Evolutionary conservation across 2,797 vertebrate species (phyloP).

Genomic region (Danionella dracula): DNA sequence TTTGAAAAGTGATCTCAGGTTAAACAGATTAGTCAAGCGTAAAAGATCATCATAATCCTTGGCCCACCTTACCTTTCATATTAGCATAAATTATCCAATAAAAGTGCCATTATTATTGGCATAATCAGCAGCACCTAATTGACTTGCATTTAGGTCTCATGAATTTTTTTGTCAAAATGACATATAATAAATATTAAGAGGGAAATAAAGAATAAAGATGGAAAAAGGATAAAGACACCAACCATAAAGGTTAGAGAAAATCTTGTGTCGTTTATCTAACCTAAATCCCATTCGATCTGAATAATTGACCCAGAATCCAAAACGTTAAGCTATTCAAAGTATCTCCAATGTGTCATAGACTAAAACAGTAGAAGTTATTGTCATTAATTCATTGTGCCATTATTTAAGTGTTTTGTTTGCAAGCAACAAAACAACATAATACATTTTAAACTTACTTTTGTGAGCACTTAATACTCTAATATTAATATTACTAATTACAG

Average conservation of each 20-base stretch:
- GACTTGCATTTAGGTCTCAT: conserved; percentile 43
- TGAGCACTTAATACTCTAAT: too few species aligned
- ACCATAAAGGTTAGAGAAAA: background rate
- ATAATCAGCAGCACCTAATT: conserved; percentile 42
- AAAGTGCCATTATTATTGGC: conserved; percentile 37
- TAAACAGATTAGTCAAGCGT: conserved; percentile 35
- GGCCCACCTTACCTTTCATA: conserved; percentile 36
- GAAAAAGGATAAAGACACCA: conserved; percentile 12
- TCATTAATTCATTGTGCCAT: conserved; percentile 83
- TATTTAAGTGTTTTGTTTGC: conserved; percentile 67
- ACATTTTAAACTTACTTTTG: conserved; percentile 73
- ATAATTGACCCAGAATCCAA: background rate
- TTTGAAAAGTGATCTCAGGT: conserved; percentile 34
- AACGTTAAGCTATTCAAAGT: background rate
- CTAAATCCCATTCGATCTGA: background rate
- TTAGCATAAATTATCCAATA: conserved; percentile 52
- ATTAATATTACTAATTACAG: conserved; percentile 86
- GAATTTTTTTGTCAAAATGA: conserved; percentile 46
- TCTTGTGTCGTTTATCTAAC: conserved; percentile 6
- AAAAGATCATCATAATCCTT: conserved; percentile 38
- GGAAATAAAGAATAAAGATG: conserved; percentile 20
- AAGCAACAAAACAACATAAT: conserved; percentile 59
- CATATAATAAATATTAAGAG: conserved; percentile 41
- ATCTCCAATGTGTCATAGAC: conserved; percentile 58
- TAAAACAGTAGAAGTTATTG: conserved; percentile 73